Conservation (phyloP, 2,888 invertebrate species). For the Caenorhabditis zanzibari region DNA sequence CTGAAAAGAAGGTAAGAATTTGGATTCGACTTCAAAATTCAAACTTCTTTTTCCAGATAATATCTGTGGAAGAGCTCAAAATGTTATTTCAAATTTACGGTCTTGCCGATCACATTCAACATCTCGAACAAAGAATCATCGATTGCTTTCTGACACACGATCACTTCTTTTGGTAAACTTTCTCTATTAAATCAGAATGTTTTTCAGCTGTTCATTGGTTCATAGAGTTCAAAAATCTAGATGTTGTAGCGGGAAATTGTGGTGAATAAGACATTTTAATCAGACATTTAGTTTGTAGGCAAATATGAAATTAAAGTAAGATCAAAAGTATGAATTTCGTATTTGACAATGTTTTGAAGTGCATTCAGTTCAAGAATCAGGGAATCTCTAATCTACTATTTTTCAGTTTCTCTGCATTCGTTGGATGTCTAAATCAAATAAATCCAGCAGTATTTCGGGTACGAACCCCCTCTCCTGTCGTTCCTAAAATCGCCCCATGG, state of each 20-base stretch:
- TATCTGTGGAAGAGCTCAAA: slow-evolving; percentile 58
- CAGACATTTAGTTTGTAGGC: background rate
- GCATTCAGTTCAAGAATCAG: too few relatives aligned
- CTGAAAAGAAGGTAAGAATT: slow-evolving; percentile 55
- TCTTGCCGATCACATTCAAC: slow-evolving; percentile 52
- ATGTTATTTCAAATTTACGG: slow-evolving; percentile 68
- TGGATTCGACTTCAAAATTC: background rate
- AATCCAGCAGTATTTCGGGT: slow-evolving; percentile 33
- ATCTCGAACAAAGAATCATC: slow-evolving; percentile 61
- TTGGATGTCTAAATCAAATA: slow-evolving; percentile 60
- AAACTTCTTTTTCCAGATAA: slow-evolving; percentile 10
- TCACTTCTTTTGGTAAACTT: slow-evolving; percentile 63
- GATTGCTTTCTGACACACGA: slow-evolving; percentile 65
- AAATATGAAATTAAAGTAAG: background rate
- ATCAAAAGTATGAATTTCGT: background rate
- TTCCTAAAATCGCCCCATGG: slow-evolving; percentile 33
- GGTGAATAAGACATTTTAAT: background rate
- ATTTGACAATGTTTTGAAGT: too few relatives aligned
- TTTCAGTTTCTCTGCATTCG: slow-evolving; percentile 62
- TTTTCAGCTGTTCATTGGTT: slow-evolving; percentile 25
- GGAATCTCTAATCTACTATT: too few relatives aligned
- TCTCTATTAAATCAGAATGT: background rate
- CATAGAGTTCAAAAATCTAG: slow-evolving; percentile 18
- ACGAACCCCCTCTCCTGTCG: slow-evolving; percentile 1
- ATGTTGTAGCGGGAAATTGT: background rate